Conservation (phyloP, 2,888 invertebrate genomes). For the Acrobasis consociella region DNA sequence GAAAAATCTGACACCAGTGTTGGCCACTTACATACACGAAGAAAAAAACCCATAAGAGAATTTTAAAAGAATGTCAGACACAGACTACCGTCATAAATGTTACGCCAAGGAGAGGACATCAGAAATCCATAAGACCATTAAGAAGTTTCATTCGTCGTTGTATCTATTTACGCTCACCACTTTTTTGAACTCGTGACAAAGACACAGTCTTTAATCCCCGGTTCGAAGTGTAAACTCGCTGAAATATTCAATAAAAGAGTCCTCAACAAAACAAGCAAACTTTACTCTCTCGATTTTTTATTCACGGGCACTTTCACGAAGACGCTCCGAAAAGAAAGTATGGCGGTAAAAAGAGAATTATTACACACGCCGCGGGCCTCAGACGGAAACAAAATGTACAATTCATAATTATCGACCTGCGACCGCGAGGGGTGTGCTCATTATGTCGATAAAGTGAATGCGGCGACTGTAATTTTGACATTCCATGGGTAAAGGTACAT, state of each 20-base stretch:
- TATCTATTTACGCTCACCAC: no score
- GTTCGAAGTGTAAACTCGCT: slow-evolving; percentile 3
- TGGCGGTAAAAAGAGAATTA: slow-evolving; percentile 63
- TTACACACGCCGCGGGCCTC: slow-evolving; percentile 55
- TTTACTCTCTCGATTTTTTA: slow-evolving; percentile 43
- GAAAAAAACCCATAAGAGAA: no score
- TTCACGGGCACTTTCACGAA: slow-evolving; percentile 66
- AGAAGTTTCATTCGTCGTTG: background rate
- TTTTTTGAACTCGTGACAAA: background rate
- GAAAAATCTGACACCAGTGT: no score
- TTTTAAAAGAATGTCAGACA: no score
- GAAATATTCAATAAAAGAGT: slow-evolving; percentile 16
- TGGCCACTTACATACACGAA: no score
- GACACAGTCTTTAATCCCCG: background rate
- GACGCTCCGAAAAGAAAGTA: slow-evolving; percentile 73
- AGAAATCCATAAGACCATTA: background rate
- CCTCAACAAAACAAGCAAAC: slow-evolving; percentile 15
- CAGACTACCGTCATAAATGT: no score
- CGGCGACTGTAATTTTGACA: no score
- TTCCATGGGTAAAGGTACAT: no score
- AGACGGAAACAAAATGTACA: slow-evolving; percentile 69
- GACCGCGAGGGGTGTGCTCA: slow-evolving; percentile 54
- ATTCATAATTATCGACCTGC: slow-evolving; percentile 72
- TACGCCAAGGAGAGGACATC: no score
- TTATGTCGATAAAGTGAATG: slow-evolving; percentile 45